Evolutionary conservation across 1,140 invertebrate species (phyloP).

Genomic region (Drosophila arawakana): DNA sequence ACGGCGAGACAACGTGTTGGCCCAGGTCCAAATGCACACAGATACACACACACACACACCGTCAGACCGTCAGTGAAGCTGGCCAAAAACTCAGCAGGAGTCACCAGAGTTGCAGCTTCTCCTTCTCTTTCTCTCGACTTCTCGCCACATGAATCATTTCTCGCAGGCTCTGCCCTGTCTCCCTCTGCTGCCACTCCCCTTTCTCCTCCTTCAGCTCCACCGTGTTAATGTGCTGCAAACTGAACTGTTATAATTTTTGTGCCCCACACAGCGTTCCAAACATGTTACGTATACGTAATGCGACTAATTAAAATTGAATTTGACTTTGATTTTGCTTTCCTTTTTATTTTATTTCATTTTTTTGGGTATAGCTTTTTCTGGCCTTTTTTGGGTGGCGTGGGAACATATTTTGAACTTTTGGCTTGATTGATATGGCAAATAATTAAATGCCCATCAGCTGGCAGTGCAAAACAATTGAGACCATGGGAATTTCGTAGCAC

Average conservation of each 20-base stretch:
- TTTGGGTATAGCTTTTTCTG: neutral
- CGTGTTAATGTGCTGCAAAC: conserved; percentile 78
- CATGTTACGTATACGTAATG: conserved; percentile 72
- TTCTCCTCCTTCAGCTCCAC: conserved; percentile 35
- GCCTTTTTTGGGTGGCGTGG: conserved; percentile 33
- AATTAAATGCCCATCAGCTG: conserved; percentile 46
- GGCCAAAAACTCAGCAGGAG: conserved; percentile 68
- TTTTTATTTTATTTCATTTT: conserved; percentile 1
- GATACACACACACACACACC: conserved; percentile 9
- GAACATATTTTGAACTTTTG: conserved; percentile 36
- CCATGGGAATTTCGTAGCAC: conserved; percentile 22
- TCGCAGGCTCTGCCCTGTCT: conserved; percentile 24
- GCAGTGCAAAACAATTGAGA: conserved; percentile 9
- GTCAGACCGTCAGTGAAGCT: conserved; percentile 26
- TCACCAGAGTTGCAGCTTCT: conserved; percentile 32
- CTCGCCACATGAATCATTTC: conserved; percentile 73
- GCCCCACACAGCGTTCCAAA: conserved; percentile 36
- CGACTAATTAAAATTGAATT: conserved; percentile 76
- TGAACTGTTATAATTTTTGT: conserved; percentile 73
- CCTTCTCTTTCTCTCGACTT: conserved; percentile 32
- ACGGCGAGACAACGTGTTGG: conserved; percentile 68
- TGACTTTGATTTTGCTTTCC: conserved; percentile 39
- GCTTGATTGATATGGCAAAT: conserved; percentile 46
- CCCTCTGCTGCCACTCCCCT: conserved; percentile 12
- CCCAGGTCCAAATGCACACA: conserved; percentile 55